phyloP scores from a whole-genome alignment of 2,888 invertebrate species.

The Sericinus montela region DNA sequence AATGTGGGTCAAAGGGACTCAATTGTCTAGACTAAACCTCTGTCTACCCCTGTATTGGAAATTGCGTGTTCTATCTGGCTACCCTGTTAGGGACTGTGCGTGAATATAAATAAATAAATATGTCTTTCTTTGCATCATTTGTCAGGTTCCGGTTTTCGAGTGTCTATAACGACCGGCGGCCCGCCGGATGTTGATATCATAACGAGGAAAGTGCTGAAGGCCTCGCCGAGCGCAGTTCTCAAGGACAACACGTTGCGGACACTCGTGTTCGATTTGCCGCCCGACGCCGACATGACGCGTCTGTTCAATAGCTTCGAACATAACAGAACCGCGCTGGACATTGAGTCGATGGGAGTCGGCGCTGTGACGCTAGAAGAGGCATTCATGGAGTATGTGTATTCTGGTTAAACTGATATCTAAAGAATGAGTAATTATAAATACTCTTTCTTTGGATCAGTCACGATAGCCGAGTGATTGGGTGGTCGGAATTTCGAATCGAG shows the following conservation, averaged over 20 bases:
- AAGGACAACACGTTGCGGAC: constrained; percentile 6
- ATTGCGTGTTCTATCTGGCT: no score
- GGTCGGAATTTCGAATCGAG: no score
- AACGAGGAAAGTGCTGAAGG: background rate
- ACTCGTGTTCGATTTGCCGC: constrained; percentile 6
- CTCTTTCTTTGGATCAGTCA: no score
- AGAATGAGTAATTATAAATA: no score
- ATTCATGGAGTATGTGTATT: constrained; percentile 70
- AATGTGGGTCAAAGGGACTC: no score
- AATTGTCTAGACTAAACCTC: no score
- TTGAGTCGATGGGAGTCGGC: constrained; percentile 85
- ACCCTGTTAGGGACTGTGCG: no score
- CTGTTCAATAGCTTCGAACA: constrained; percentile 80
- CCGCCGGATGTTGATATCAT: constrained; percentile 4
- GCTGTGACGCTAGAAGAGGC: constrained; percentile 93
- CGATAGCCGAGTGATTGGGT: no score
- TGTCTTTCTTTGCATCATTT: no score
- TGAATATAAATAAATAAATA: no score
- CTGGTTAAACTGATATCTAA: no score
- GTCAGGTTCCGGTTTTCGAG: constrained; percentile 8
- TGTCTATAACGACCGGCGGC: constrained; percentile 7
- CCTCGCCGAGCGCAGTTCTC: constrained; percentile 1
- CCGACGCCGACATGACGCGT: constrained; percentile 51
- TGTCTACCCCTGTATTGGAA: no score
- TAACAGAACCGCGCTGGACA: constrained; percentile 71